These are phyloP conservation scores for Xyliphius kryptos DNA, from an alignment of 2,113 vertebrate genomes.

Conservation along the genomic window DNA sequence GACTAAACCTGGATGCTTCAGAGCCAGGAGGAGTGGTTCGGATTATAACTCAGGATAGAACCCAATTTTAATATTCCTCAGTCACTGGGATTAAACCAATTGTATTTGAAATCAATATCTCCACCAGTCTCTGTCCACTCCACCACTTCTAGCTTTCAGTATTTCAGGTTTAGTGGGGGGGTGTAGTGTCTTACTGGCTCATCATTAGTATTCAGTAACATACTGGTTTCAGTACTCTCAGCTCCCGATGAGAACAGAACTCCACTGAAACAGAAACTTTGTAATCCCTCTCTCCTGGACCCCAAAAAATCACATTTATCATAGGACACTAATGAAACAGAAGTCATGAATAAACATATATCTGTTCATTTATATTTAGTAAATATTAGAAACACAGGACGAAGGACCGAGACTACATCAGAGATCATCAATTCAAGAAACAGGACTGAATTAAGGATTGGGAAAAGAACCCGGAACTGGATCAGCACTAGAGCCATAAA, in stretches of 20 bases:
- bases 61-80: constrained; percentile 11
- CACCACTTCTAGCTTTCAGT: constrained; percentile 18
- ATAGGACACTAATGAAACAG: background rate
- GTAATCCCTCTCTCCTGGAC: constrained; percentile 18
- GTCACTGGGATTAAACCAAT: constrained; percentile 48
- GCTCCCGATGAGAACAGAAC: constrained; percentile 53
- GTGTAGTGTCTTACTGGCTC: constrained; percentile 2
- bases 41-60: constrained; percentile 1
- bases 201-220: constrained; percentile 30
- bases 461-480: background rate
- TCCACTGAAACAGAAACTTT: background rate
- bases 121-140: constrained; percentile 52
- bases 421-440: background rate
- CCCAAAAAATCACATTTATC: constrained; percentile 20
- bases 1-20: background rate
- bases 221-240: constrained; percentile 2
- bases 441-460: background rate
- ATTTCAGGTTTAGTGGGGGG: background rate
- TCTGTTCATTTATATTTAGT: background rate
- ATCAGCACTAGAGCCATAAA: background rate
- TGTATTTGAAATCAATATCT: constrained; percentile 70
- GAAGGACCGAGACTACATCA: background rate
- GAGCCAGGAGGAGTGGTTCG: background rate
- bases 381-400: background rate
- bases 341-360: background rate